phyloP scores from a whole-genome alignment of 2,888 invertebrate species.

The Drosophila subquinaria region DNA sequence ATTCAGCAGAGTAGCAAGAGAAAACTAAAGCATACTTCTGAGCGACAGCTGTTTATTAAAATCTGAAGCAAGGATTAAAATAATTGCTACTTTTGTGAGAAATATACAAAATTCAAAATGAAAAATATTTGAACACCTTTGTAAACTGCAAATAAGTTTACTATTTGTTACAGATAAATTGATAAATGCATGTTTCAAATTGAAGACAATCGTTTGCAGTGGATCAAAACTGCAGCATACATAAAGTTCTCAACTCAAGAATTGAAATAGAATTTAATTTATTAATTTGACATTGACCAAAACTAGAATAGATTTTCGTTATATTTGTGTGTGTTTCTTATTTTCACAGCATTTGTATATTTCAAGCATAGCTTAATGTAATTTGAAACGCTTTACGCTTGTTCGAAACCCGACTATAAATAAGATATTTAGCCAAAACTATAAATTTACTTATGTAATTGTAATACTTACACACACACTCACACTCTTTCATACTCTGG shows the following conservation, averaged over 20 bases:
- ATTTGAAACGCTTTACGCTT: conserved; percentile 8
- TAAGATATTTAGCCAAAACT: conserved; percentile 54
- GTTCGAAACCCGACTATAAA: conserved; percentile 44
- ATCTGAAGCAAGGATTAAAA: neutral
- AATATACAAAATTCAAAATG: conserved; percentile 3
- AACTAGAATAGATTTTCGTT: neutral
- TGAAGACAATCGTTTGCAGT: neutral
- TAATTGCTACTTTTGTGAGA: neutral
- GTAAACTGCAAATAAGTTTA: neutral
- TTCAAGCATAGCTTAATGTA: conserved; percentile 1
- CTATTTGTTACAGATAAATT: neutral
- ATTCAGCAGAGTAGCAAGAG: neutral
- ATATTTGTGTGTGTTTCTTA: neutral
- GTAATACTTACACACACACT: conserved; percentile 16
- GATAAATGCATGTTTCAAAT: neutral
- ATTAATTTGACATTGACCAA: no score
- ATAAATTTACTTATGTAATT: conserved; percentile 50
- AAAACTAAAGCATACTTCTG: conserved; percentile 19
- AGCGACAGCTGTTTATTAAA: conserved; percentile 2
- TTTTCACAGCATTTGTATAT: neutral
- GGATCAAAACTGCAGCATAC: neutral
- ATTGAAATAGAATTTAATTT: neutral
- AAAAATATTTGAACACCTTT: neutral
- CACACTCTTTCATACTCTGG: conserved; percentile 14
- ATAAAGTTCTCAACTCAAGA: neutral